Evolutionary conservation across 2,113 vertebrate genomes (phyloP), one percentile per base, ranked within the genome.

Genomic region (Phyllostomus hastatus): DNA sequence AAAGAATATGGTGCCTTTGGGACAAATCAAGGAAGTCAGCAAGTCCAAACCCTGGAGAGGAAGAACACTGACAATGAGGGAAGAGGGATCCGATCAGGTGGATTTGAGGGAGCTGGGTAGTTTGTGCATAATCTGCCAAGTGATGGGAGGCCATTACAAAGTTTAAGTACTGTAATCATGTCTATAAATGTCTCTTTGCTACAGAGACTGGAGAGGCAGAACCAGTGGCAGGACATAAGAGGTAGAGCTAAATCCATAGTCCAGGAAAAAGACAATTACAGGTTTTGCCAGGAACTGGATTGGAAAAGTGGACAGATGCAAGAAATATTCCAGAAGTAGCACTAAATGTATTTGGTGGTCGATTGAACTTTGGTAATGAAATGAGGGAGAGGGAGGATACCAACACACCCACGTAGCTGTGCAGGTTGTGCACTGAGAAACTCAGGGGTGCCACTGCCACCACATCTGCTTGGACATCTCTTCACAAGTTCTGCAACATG

Each of bases 1-100:
- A 31, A 1, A 33, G 1, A 43, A 26, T 5, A 11, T 0, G 35
- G 16, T 1, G 3, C 0, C 52, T 35, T 41, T 75, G 35, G 26
- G 17, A 66, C 10, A 85, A 50, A 50, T 50, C 9, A 78, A 69
- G 3, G 26, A 12, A 6, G 2, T 57, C 38, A 10, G 26, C 20
- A 17, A n/a, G 4, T 67, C 9, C 0, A 4, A 64, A n/a, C 12
- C 1, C 7, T 57, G 14, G 17, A 59, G 24, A 33, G 54, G 26
- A 61, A 52, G 61, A 26, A 4, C 4, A 11, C 2, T 26, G 43
- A 35, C 28, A 7, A 5, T 22, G 26, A 41, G 20, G 1, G 11
- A n/a, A 54, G 15, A 24, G 7, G 7, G 16, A 8, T 19, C 64
- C 8, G 11, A 59, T 33, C 9, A 17, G 17, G 41, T 43, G 48